Percentiles rank a stretch among this genome's conserved stretches.
Conservation (phyloP, 2,888 invertebrate species). For the Lepidochitona cinerea region DNA sequence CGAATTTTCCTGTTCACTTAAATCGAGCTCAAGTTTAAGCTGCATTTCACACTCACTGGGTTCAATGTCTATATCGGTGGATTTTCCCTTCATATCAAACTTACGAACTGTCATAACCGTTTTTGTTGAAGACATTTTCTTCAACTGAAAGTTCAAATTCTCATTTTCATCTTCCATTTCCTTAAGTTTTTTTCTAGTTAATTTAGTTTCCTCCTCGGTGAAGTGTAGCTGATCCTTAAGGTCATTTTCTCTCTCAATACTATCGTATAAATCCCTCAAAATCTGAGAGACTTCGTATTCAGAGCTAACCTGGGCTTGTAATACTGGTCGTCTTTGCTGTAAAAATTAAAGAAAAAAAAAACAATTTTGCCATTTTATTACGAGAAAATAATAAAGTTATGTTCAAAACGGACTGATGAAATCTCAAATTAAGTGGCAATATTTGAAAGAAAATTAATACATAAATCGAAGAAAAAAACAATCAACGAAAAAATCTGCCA, state of each 20-base stretch:
- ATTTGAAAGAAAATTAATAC: too few species aligned
- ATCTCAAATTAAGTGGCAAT: too few species aligned
- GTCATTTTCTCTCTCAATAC: slow-evolving; percentile 93
- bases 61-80: slow-evolving; percentile 14
- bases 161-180: slow-evolving; percentile 98
- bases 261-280: slow-evolving; percentile 89
- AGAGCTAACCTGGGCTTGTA: slow-evolving; percentile 46
- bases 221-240: slow-evolving; percentile 91
- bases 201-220: slow-evolving; percentile 90
- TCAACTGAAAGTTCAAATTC: slow-evolving; percentile 92
- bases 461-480: too few species aligned
- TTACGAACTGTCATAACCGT: slow-evolving; percentile 12
- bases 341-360: neutral
- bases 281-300: slow-evolving; percentile 75
- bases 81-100: slow-evolving; percentile 27
- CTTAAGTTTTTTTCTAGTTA: slow-evolving; percentile 86
- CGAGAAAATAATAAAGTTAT: too few species aligned
- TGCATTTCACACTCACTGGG: slow-evolving; percentile 78
- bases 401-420: too few species aligned
- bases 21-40: slow-evolving; percentile 85
- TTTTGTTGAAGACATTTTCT: slow-evolving; percentile 81
- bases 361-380: too few species aligned
- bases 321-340: neutral
- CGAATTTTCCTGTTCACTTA: slow-evolving; percentile 90
- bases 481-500: too few species aligned